Percentiles rank a stretch among this genome's conserved stretches.
Evolutionary conservation across 2,113 vertebrate genomes (phyloP).

Genomic region (Perognathus longimembris): DNA sequence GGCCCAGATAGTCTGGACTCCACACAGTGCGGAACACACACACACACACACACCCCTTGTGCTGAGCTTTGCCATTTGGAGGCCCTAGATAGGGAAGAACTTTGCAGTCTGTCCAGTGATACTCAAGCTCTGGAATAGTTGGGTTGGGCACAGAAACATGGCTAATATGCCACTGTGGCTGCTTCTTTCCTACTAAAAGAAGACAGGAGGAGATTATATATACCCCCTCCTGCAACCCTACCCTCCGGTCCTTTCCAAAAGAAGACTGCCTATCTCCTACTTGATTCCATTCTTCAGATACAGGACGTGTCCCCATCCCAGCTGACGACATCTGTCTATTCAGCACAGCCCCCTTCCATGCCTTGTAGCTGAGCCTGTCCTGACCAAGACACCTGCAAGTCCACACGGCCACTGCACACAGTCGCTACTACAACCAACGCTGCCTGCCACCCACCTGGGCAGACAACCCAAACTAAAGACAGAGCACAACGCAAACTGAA

Average conservation of each 20-base stretch:
- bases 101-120: not conserved
- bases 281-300: not conserved
- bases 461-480: not conserved
- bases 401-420: not conserved
- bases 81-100: not conserved
- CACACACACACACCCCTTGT: no score
- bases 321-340: not conserved
- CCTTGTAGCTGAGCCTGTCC: not conserved
- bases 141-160: not conserved
- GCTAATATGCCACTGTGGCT: not conserved
- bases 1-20: not conserved
- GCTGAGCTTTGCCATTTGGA: not conserved
- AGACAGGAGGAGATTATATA: not conserved
- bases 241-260: not conserved
- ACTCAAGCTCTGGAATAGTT: not conserved
- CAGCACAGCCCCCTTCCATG: accelerated
- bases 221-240: not conserved
- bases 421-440: not conserved
- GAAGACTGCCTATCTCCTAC: not conserved
- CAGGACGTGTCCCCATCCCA: not conserved
- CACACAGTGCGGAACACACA: accelerated
- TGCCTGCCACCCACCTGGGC: not conserved
- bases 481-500: not conserved
- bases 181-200: not conserved
- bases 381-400: not conserved